Evolutionary conservation across 2,113 vertebrate genomes (phyloP), one percentile per base, ranked within the genome.

Genomic region (Quiscalus mexicanus): DNA sequence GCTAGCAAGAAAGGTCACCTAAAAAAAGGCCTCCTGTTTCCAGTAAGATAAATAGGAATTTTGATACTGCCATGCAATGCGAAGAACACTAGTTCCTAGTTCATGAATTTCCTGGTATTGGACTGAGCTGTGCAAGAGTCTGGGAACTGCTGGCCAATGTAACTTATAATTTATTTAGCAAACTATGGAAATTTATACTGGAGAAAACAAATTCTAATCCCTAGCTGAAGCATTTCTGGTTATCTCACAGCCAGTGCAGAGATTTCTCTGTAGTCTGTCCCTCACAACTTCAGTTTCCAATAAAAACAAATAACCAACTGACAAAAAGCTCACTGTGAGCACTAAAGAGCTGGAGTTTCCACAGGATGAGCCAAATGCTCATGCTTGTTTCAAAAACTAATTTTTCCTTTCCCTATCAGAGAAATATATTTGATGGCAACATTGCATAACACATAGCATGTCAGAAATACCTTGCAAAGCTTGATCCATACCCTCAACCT

Each of bases 81-180:
- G 6, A 81, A 22, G 39, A 84, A 84, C 14, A 21, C 22, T 64
- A 37, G 30, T 45, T 77, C 15, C 17, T 93, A 65, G 44, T 86
- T 91, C 22, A 60, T 71, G 9, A 60, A 78, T 81, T 92, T 91
- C 52, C 42, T 93, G 24, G n/a, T 84, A 45, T 73, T 56, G 63
- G 23, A 77, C 33, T 63, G 42, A 80, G 28, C 27, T 71, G 17
- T 13, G 28, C 17, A 47, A 69, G 28, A 74, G 20, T 67, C 35
- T 93, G 50, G 45, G 35, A 94, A 70, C 45, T 87, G 23, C 39
- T 69, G n/a, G 44, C 37, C 44, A 68, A 49, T n/a, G 45, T 59
- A 75, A 4, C n/a, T 84, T 49, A 69, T 89, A 45, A 84, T 67
- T 90, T 90, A 91, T 93, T 96, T 84, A 90, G 5, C 9, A 92